A percentile compares a stretch with the other conserved stretches of the same genome.
Conservation (phyloP, 2,113 vertebrate genomes). For the Carettochelys insculpta region DNA sequence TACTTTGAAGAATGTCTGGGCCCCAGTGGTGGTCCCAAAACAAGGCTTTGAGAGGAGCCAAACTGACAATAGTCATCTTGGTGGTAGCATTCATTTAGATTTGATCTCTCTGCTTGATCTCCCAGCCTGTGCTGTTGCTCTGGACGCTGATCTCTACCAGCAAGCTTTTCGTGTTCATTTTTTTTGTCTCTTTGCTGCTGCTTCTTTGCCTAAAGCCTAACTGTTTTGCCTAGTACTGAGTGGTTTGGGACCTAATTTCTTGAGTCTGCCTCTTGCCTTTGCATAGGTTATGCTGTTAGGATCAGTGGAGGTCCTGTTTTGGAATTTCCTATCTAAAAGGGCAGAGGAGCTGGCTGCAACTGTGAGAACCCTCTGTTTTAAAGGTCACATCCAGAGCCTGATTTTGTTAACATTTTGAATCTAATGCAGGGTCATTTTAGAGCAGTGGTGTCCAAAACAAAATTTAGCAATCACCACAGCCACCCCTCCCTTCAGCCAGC, state of each 20-base stretch:
- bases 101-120: fast-evolving
- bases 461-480: too few species aligned
- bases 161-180: neutral
- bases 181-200: neutral
- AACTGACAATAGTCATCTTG: neutral
- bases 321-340: neutral
- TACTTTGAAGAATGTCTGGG: neutral
- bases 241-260: neutral
- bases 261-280: neutral
- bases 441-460: too few species aligned
- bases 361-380: neutral
- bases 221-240: neutral
- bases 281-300: too few species aligned
- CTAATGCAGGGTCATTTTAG: neutral
- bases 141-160: neutral
- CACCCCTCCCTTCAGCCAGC: too few species aligned
- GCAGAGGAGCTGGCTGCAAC: neutral
- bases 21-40: fast-evolving
- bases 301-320: neutral
- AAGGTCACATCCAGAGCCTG: neutral
- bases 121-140: neutral
- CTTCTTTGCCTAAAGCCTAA: neutral
- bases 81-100: neutral
- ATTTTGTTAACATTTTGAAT: neutral
- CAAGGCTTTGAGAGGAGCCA: fast-evolving